Conservation (phyloP, 2,113 vertebrate genomes). For the Condylura cristata region DNA sequence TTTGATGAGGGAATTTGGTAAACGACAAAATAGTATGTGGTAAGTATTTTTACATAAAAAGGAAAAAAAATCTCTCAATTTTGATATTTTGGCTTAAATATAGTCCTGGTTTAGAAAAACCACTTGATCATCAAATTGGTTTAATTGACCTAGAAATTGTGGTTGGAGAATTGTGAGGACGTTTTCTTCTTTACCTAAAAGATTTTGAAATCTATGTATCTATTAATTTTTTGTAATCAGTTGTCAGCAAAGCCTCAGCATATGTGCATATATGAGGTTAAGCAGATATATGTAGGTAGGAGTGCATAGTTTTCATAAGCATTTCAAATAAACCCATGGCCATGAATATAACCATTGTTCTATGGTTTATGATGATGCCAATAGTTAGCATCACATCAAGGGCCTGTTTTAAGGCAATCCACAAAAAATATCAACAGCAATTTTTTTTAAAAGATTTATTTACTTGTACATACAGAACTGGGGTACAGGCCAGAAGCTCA, state of each 20-base stretch:
- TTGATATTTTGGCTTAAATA: slow-evolving; percentile 39
- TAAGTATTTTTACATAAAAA: slow-evolving; percentile 27
- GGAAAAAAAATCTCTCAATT: not conserved
- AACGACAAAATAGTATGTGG: not conserved
- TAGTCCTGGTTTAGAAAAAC: not conserved
- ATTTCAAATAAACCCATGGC: not conserved
- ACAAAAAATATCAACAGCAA: not conserved
- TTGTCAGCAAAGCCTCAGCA: not conserved
- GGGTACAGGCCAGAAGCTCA: too few species aligned
- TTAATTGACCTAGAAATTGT: not conserved
- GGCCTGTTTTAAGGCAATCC: not conserved
- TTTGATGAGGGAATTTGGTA: not conserved
- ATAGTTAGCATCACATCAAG: not conserved
- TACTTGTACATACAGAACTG: too few species aligned
- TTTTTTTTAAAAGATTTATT: too few species aligned
- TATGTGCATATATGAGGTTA: not conserved
- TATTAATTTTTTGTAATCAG: not conserved
- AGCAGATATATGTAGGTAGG: not conserved
- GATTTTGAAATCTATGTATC: not conserved
- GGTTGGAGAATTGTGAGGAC: not conserved
- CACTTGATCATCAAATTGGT: not conserved
- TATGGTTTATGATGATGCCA: not conserved
- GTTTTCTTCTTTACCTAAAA: not conserved
- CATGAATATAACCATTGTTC: not conserved
- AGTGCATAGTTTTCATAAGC: not conserved